phyloP scores from a whole-genome alignment of 1,140 invertebrate genomes.

The Aphelinus atriplicis region DNA sequence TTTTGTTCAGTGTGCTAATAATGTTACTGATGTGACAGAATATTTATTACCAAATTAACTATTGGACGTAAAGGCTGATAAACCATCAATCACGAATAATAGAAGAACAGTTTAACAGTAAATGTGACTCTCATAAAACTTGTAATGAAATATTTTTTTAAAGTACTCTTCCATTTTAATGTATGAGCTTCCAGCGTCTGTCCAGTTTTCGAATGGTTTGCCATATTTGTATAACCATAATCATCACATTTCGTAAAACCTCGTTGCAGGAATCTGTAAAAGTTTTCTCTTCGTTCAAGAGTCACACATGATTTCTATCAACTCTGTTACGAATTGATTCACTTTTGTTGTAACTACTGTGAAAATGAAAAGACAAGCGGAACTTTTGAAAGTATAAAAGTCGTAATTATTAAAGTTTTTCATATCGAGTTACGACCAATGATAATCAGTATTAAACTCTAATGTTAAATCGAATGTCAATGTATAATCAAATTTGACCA shows the following conservation, averaged over 20 bases:
- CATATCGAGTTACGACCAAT: constrained; percentile 7
- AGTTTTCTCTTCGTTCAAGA: no score
- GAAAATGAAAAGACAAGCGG: background rate
- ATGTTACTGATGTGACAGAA: constrained; percentile 17
- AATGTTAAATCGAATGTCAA: constrained; percentile 27
- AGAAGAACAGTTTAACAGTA: constrained; percentile 4
- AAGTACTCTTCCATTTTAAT: background rate
- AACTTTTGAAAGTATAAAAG: constrained; percentile 9
- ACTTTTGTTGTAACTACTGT: no score
- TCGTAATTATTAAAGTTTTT: background rate
- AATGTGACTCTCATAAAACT: constrained; percentile 13
- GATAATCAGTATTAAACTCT: constrained; percentile 36
- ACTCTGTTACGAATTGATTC: no score
- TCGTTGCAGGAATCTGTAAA: no score
- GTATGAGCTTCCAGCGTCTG: no score
- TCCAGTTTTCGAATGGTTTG: no score
- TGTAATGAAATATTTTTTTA: background rate
- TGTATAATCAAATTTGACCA: constrained; percentile 32
- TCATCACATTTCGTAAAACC: no score
- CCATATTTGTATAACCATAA: no score
- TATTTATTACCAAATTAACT: constrained; percentile 13
- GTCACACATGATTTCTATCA: no score
- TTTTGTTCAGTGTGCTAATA: background rate
- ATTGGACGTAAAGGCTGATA: background rate
- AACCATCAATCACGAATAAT: constrained; percentile 20